Percentiles rank a stretch among this genome's conserved stretches.
Evolutionary conservation across 2,888 invertebrate genomes (phyloP).

Genomic region (Cephus spinipes): DNA sequence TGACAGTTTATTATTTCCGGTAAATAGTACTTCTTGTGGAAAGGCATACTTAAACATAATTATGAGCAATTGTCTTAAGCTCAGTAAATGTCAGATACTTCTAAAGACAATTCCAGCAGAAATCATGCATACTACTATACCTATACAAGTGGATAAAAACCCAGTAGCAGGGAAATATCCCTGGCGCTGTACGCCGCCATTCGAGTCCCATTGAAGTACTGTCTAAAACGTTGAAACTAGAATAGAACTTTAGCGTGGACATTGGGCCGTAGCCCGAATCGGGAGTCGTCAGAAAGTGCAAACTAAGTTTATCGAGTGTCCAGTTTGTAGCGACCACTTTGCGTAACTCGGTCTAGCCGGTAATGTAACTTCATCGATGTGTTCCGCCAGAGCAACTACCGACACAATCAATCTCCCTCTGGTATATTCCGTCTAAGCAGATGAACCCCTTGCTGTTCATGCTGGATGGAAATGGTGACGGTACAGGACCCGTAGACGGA

Average conservation of each 20-base stretch:
- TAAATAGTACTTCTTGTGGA: too few relatives aligned
- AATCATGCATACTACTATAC: background rate
- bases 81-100: background rate
- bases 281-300: conserved; percentile 55
- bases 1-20: too few relatives aligned
- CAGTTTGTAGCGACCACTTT: conserved; percentile 61
- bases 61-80: background rate
- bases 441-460: background rate
- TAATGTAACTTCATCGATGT: conserved; percentile 65
- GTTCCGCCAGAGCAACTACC: conserved; percentile 61
- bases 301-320: conserved; percentile 59
- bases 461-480: background rate
- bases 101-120: background rate
- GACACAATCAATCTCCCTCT: conserved; percentile 58
- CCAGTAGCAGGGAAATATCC: background rate
- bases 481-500: background rate
- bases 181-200: background rate
- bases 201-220: background rate
- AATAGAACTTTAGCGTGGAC: conserved; percentile 12
- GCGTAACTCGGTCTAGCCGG: conserved; percentile 63
- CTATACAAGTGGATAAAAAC: background rate
- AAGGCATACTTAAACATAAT: too few relatives aligned
- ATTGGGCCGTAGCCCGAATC: conserved; percentile 52
- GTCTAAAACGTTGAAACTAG: background rate
- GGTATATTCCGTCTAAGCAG: background rate